Evolutionary conservation across 1,140 invertebrate species (phyloP).

Genomic region (Calliphora vicina): DNA sequence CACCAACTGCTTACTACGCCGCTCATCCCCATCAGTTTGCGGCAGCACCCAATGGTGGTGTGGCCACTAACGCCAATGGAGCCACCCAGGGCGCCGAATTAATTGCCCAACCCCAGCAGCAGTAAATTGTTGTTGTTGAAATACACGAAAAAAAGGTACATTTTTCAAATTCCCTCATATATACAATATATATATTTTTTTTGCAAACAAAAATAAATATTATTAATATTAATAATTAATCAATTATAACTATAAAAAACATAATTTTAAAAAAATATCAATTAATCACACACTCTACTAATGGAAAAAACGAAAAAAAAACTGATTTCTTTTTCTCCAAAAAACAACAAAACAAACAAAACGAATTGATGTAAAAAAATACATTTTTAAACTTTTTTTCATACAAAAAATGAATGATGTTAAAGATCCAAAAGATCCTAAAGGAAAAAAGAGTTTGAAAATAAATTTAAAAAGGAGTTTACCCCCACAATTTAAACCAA

Average conservation of each 20-base stretch:
- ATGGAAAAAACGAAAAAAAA: conserved; percentile 16
- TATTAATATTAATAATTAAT: conserved; percentile 19
- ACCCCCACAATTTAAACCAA: not conserved
- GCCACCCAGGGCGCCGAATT: conserved; percentile 47
- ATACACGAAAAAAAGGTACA: not conserved
- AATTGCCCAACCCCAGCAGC: conserved; percentile 48
- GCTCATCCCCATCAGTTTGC: conserved; percentile 54
- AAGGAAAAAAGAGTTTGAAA: not conserved
- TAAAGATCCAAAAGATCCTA: not conserved
- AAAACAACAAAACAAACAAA: not conserved
- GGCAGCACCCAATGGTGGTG: conserved; percentile 37
- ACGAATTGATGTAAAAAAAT: not conserved
- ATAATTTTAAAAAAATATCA: conserved; percentile 26
- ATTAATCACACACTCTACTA: conserved; percentile 13
- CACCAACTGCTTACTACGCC: conserved; percentile 44
- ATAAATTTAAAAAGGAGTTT: not conserved
- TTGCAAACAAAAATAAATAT: conserved; percentile 15
- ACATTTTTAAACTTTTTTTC: not conserved
- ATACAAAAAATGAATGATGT: not conserved
- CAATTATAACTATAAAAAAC: conserved; percentile 20
- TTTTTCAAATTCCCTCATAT: not conserved
- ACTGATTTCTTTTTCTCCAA: conserved; percentile 33
- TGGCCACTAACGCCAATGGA: conserved; percentile 45
- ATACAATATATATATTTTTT: not conserved
- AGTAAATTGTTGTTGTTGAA: conserved; percentile 2